These are phyloP conservation scores for Clarias fuscus DNA, from an alignment of 2,797 vertebrate genomes.

Conservation along the genomic window DNA sequence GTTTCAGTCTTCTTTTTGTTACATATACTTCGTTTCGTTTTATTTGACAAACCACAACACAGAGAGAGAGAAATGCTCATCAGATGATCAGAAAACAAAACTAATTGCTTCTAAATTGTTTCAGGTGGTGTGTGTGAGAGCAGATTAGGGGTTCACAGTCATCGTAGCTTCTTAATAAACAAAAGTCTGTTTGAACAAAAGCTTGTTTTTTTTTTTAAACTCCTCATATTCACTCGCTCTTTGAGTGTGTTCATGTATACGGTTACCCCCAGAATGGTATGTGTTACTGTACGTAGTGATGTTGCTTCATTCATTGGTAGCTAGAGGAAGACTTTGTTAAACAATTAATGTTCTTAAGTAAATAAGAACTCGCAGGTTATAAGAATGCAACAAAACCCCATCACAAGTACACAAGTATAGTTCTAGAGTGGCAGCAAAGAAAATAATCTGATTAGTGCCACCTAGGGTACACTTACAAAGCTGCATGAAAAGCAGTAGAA, in stretches of 20 bases:
- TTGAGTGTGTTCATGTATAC: neutral
- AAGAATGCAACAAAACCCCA: neutral
- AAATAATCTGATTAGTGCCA: neutral
- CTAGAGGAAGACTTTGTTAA: neutral
- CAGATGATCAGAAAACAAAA: neutral
- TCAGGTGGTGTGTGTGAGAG: slow-evolving; percentile 12
- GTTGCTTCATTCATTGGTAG: neutral
- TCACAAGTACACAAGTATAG: neutral
- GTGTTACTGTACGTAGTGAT: neutral
- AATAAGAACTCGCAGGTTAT: neutral
- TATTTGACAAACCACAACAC: neutral
- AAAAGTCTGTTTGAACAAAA: slow-evolving; percentile 33
- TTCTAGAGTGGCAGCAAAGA: neutral
- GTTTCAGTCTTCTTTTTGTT: slow-evolving; percentile 41
- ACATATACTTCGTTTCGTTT: slow-evolving; percentile 30
- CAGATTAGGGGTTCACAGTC: slow-evolving; percentile 28
- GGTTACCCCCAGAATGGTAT: neutral
- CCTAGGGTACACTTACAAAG: neutral
- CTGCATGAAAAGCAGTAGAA: neutral
- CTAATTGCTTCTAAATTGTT: slow-evolving; percentile 11
- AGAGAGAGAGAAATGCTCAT: neutral
- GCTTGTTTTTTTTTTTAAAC: neutral
- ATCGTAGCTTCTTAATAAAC: slow-evolving; percentile 46
- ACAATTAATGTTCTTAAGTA: neutral
- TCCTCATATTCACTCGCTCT: neutral